Conservation (phyloP, 2,888 invertebrate genomes). For the Tipula confusa region DNA sequence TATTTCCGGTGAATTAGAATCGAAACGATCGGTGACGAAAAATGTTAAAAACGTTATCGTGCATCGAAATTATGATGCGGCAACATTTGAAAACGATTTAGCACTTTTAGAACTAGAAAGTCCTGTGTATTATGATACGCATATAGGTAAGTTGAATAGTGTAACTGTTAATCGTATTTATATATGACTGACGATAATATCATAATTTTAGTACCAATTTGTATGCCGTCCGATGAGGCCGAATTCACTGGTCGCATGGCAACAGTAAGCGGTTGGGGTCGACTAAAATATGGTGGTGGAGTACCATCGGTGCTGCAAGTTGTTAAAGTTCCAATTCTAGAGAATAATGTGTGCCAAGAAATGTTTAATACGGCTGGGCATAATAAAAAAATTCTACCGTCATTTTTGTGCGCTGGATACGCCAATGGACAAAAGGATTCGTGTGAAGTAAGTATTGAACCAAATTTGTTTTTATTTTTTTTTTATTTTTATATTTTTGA, state of each 20-base stretch:
- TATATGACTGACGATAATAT: too few relatives aligned
- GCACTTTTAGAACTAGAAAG: slow-evolving; percentile 81
- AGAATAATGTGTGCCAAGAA: slow-evolving; percentile 86
- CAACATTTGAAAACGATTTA: slow-evolving; percentile 88
- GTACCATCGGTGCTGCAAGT: slow-evolving; percentile 86
- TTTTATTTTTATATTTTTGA: background rate
- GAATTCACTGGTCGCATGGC: slow-evolving; percentile 84
- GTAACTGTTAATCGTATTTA: background rate
- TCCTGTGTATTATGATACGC: slow-evolving; percentile 75
- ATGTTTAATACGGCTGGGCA: slow-evolving; percentile 92
- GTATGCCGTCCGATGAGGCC: slow-evolving; percentile 73
- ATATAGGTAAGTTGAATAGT: slow-evolving; percentile 61
- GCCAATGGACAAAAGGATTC: slow-evolving; percentile 89
- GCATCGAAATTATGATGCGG: slow-evolving; percentile 82
- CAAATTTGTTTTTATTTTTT: too few relatives aligned
- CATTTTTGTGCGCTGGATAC: slow-evolving; percentile 89
- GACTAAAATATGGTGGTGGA: slow-evolving; percentile 84
- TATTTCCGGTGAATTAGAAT: slow-evolving; percentile 78
- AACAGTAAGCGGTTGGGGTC: slow-evolving; percentile 89
- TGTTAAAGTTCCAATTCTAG: slow-evolving; percentile 82
- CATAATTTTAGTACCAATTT: slow-evolving; percentile 74
- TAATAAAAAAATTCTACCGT: slow-evolving; percentile 76
- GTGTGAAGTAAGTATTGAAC: slow-evolving; percentile 79
- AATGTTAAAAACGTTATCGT: slow-evolving; percentile 84
- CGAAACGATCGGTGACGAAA: slow-evolving; percentile 69